Base-by-base conservation (phyloP, 1,140 invertebrate genomes). In the Solenopsis fugax region DNA sequence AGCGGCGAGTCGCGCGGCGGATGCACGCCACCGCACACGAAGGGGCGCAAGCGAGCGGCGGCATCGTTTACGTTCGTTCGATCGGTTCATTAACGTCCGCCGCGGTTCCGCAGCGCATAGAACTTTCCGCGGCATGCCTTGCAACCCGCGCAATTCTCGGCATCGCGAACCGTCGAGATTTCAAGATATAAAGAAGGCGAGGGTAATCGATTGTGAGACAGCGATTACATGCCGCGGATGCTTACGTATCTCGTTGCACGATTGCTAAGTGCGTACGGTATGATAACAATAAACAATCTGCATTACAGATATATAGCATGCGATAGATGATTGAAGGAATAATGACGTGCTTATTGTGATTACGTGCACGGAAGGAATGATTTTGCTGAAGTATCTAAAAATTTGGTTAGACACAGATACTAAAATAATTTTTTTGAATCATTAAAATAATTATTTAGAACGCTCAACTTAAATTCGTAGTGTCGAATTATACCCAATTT, bases 41-140 rank as follows among this genome's bases (percentile, higher is more conserved):
- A 62, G 56, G 65, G 84, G 58, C 67, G 75, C 84, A 45, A 73
- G 56, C 48, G 73, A n/a, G 65, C 67, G 69, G 67, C 54, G 65
- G 65, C 72, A 65, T 82, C 71, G 65, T 87, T 87, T 87, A 64
- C 87, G 87, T 81, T 48, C n/a, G 58, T 65, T 81, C 76, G 64
- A 88, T 88, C 84, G 85, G 87, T 88, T 88, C 85, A 81, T 88
- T 88, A 88, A 87, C 58, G 87, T 87, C 67, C 72, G 41, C 21
- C 75, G 87, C 54, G 71, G 52, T 65, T 86, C 45, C 65, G 69
- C 56, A 12, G 45, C 7, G 18, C 48, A 78, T 54, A 29, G 50
- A 48, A 86, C 62, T 65, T 80, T 21, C 13, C 76, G 62, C 62
- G 76, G 48, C 24, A 64, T 12, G 85, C 5, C 64, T 21, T 48